Evolutionary conservation across 2,113 vertebrate genomes (phyloP).

Genomic region (Alaudala cheleensis): DNA sequence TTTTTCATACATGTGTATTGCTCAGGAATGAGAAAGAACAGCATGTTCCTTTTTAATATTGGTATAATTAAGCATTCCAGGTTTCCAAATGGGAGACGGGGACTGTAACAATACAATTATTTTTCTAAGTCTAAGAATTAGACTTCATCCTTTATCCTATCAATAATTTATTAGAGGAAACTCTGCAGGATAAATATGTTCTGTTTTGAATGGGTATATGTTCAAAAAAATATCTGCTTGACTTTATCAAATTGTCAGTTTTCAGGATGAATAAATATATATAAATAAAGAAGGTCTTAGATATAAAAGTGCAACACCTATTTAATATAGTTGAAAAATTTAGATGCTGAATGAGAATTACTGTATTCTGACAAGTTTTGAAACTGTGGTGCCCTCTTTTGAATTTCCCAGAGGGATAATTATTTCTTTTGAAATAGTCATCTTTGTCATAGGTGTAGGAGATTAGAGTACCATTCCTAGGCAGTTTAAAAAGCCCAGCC

Average conservation of each 20-base stretch:
- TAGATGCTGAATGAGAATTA: background rate
- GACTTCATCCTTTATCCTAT: background rate
- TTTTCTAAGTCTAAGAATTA: background rate
- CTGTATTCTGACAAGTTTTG: background rate
- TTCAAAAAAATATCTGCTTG: background rate
- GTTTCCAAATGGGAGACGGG: background rate
- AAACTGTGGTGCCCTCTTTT: background rate
- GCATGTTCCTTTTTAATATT: background rate
- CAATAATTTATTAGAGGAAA: background rate
- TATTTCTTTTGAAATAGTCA: background rate
- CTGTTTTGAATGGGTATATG: background rate
- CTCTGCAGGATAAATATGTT: background rate
- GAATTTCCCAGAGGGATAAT: background rate
- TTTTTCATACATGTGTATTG: background rate
- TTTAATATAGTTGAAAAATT: background rate
- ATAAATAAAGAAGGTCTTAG: background rate
- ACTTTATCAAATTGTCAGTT: background rate
- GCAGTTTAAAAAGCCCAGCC: background rate
- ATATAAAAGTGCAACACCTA: background rate
- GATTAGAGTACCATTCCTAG: background rate
- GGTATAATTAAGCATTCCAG: background rate
- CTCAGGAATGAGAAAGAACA: background rate
- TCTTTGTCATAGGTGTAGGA: background rate
- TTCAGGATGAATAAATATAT: background rate
- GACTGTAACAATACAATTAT: background rate